Conservation (phyloP, 2,888 invertebrate genomes). For the Deroplatys truncata region DNA sequence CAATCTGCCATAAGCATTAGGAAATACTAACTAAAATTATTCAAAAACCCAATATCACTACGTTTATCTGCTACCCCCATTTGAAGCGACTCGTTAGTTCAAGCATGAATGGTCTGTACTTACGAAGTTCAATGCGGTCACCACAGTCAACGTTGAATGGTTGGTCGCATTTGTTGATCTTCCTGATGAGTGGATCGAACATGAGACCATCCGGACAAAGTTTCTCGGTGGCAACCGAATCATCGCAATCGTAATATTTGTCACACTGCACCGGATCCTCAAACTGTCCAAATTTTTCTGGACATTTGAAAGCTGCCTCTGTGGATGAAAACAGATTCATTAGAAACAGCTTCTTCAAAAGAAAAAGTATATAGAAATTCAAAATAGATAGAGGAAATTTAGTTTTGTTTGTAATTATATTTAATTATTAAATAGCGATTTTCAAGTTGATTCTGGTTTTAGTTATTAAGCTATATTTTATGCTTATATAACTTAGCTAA, state of each 20-base stretch:
- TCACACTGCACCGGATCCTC: slow-evolving; percentile 79
- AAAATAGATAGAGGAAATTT: neutral
- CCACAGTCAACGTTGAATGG: slow-evolving; percentile 90
- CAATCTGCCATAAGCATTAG: no score
- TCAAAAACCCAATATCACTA: no score
- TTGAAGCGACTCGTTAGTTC: no score
- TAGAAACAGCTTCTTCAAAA: neutral
- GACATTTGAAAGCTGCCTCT: slow-evolving; percentile 63
- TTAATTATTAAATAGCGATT: no score
- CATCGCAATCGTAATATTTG: slow-evolving; percentile 76
- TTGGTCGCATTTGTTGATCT: slow-evolving; percentile 88
- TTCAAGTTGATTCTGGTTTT: no score
- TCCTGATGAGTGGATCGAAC: slow-evolving; percentile 79
- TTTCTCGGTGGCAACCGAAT: slow-evolving; percentile 68
- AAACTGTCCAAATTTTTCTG: slow-evolving; percentile 73
- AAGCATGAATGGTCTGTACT: slow-evolving; percentile 43
- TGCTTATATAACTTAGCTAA: no score
- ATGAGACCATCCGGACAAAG: slow-evolving; percentile 85
- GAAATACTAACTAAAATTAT: no score
- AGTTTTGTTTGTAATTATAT: no score
- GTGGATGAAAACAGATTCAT: neutral
- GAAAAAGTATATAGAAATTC: neutral
- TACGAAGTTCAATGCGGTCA: slow-evolving; percentile 82
- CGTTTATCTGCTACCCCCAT: no score
- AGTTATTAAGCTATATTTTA: no score